Base-by-base conservation (phyloP, 2,888 invertebrate species). In the Dione juno region DNA sequence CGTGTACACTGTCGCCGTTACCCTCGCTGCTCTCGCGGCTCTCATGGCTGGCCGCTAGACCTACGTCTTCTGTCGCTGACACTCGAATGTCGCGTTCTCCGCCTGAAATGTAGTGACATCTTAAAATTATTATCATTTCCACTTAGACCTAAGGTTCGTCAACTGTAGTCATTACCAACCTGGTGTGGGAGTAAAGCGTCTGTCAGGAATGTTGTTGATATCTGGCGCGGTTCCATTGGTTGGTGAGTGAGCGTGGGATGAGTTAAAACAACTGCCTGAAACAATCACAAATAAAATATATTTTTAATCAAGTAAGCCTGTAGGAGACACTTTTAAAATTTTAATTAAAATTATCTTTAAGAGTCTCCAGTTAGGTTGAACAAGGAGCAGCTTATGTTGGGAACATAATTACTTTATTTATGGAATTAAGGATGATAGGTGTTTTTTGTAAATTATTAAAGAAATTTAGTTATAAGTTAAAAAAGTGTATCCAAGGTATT, bases 241-340 rank as follows among this genome's bases (percentile, higher is more conserved):
- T 0, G 80, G 75, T n/a, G 79, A 77, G 77, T 89, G 90, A 21
- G 79, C 78, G 74, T 91, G 90, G 2, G 84, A 74, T 1, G 87
- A 68, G 72, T 90, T 91, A 77, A 83, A 85, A 76, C 90, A 91
- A 69, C 80, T 84, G 65, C 82, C 88, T 89, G 80, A 5, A 78
- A 81, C 19, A 13, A 52, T 35, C 11, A 57, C 28, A 58, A 21
- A n/a, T 19, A 0, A 57, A 28, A 67, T 37, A 52, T 10, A 28
- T 16, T 37, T n/a, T 16, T 3, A 16, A 19, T 54, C 13, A 3
- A 28, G 3, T 3, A 28, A 28, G 28, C 3, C 3, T 28, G 28
- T 28, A 28, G 28, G 3, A 28, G 28, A 28, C 2, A 28, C 28
- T 2, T 28, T n/a, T n/a, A n/a, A n/a, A n/a, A n/a, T n/a, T n/a